Evolutionary conservation across 2,797 vertebrate genomes (phyloP).

Genomic region (Leuciscus waleckii): DNA sequence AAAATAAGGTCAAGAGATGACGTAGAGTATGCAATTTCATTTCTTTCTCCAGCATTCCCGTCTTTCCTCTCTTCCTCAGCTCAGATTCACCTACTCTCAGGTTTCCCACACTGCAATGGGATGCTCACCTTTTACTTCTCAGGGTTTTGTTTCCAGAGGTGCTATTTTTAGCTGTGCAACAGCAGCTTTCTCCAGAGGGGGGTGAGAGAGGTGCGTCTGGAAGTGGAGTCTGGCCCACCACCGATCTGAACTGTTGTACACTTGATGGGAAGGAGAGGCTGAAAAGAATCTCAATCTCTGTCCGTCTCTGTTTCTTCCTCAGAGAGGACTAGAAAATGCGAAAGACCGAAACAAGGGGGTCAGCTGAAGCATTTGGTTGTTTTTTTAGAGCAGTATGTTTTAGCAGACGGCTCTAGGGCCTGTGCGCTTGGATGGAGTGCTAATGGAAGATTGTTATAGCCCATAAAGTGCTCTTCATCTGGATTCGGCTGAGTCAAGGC

Average conservation of each 20-base stretch:
- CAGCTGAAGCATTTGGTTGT: slow-evolving; percentile 22
- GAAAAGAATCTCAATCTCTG: slow-evolving; percentile 11
- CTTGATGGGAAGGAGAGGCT: not conserved
- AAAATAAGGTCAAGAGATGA: slow-evolving; percentile 28
- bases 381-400: slow-evolving; percentile 27
- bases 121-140: slow-evolving; percentile 58
- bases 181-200: slow-evolving; percentile 56
- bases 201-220: slow-evolving; percentile 46
- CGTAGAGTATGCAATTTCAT: not conserved
- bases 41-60: slow-evolving; percentile 8
- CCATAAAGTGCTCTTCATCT: slow-evolving; percentile 37
- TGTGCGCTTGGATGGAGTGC: slow-evolving; percentile 22
- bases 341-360: slow-evolving; percentile 20
- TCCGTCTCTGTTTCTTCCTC: slow-evolving; percentile 39
- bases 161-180: slow-evolving; percentile 68
- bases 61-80: slow-evolving; percentile 14
- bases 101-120: slow-evolving; percentile 60
- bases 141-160: slow-evolving; percentile 54
- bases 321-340: not conserved
- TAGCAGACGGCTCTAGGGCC: slow-evolving; percentile 30
- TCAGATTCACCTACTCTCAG: slow-evolving; percentile 53
- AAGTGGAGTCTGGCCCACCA: slow-evolving; percentile 17
- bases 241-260: slow-evolving; percentile 9
- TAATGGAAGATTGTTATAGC: slow-evolving; percentile 41
- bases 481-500: slow-evolving; percentile 43